A percentile compares a stretch with the other conserved stretches of the same genome.
These are phyloP conservation scores for Agriotes lineatus DNA, from an alignment of 2,888 invertebrate species.

Conservation along the genomic window DNA sequence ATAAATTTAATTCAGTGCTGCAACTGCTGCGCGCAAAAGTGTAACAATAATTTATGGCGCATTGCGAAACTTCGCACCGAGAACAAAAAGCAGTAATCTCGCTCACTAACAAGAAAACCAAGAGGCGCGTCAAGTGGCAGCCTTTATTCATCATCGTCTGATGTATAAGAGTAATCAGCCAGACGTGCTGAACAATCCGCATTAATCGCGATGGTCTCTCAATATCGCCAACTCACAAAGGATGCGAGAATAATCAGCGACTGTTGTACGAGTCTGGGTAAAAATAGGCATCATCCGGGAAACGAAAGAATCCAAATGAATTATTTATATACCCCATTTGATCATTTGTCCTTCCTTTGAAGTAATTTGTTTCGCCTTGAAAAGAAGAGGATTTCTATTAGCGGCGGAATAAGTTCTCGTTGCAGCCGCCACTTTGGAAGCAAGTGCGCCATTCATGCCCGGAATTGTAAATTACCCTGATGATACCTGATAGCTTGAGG, in stretches of 20 bases:
- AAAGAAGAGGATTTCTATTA: constrained; percentile 21
- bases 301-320: constrained; percentile 29
- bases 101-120: neutral
- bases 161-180: constrained; percentile 19
- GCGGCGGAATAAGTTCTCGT: constrained; percentile 13
- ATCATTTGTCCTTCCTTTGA: constrained; percentile 35
- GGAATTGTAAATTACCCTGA: constrained; percentile 31
- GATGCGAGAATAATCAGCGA: constrained; percentile 18
- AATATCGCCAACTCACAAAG: constrained; percentile 7
- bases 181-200: constrained; percentile 12
- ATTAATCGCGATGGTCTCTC: constrained; percentile 13
- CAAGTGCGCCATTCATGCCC: constrained; percentile 26
- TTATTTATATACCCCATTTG: constrained; percentile 36
- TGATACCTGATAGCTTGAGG: neutral
- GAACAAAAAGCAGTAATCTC: neutral
- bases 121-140: neutral
- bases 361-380: constrained; percentile 28
- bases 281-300: constrained; percentile 31
- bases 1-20: neutral
- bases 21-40: neutral
- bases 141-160: neutral
- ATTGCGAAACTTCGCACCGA: neutral
- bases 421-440: constrained; percentile 19
- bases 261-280: constrained; percentile 9
- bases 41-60: neutral